Evolutionary conservation across 2,797 vertebrate genomes (phyloP).

Genomic region (Coreius guichenoti): DNA sequence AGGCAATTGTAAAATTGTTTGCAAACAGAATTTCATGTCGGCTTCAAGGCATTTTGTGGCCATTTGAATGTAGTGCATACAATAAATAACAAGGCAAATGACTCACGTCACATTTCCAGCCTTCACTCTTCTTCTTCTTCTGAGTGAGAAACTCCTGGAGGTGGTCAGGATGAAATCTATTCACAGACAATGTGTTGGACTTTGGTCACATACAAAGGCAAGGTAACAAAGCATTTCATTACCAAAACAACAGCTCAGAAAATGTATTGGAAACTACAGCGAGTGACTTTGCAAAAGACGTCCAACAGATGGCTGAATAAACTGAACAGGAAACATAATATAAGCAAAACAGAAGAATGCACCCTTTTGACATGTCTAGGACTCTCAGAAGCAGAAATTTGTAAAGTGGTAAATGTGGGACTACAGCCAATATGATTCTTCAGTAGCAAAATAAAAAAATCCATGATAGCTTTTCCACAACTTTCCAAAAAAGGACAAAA

Average conservation of each 20-base stretch:
- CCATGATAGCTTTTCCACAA: background rate
- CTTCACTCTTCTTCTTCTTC: slow-evolving; percentile 93
- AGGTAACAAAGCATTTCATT: background rate
- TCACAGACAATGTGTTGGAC: slow-evolving; percentile 18
- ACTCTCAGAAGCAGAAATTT: background rate
- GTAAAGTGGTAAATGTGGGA: background rate
- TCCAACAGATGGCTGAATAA: background rate
- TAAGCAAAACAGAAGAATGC: background rate
- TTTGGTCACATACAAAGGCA: background rate
- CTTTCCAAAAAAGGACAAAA: background rate
- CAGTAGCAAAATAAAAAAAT: background rate
- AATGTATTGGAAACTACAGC: background rate
- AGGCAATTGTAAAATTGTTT: background rate
- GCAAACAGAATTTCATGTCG: background rate
- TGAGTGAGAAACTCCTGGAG: slow-evolving; percentile 91
- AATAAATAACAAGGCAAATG: background rate
- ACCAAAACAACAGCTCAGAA: background rate
- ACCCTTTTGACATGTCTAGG: background rate
- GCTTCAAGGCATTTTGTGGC: background rate
- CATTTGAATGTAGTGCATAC: background rate
- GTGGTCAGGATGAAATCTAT: slow-evolving; percentile 95
- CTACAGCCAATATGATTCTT: background rate
- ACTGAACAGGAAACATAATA: background rate
- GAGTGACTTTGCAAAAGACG: background rate
- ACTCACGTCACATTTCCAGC: slow-evolving; percentile 97